Evolutionary conservation across 2,797 vertebrate genomes (phyloP).

Genomic region (Aselliscus stoliczkanus): DNA sequence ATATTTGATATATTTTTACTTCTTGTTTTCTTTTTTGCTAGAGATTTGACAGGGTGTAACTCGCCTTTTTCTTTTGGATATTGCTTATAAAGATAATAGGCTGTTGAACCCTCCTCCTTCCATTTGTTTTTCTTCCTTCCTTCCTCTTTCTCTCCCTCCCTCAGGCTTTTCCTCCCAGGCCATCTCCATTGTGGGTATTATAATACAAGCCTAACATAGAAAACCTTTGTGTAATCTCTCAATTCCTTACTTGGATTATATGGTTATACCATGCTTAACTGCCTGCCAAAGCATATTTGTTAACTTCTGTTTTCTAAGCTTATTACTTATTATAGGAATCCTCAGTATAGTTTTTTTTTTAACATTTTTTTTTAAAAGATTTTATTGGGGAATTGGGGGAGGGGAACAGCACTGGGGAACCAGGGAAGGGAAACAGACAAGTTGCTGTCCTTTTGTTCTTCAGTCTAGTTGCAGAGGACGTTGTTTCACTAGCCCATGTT

Average conservation of each 20-base stretch:
- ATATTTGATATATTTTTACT: neutral
- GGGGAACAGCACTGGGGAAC: too few relatives aligned
- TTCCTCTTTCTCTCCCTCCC: neutral
- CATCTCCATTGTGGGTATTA: neutral
- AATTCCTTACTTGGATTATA: neutral
- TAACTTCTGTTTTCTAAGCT: conserved; percentile 5
- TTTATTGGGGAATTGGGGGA: too few relatives aligned
- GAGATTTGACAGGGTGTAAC: neutral
- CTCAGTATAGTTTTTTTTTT: neutral
- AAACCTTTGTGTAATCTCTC: neutral
- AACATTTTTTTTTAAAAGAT: too few relatives aligned
- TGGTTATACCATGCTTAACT: neutral
- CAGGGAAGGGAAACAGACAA: too few relatives aligned
- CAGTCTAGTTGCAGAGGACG: too few relatives aligned
- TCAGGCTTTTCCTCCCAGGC: neutral
- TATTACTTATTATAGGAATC: neutral
- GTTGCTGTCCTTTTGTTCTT: too few relatives aligned
- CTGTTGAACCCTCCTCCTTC: neutral
- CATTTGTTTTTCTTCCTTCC: neutral
- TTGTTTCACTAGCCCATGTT: too few relatives aligned
- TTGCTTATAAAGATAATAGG: neutral
- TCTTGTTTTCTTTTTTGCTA: neutral
- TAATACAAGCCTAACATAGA: neutral
- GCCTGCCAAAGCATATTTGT: neutral
- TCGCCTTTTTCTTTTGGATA: neutral